Evolutionary conservation across 1,140 invertebrate species (phyloP).

Genomic region (Camponotus vicinus): DNA sequence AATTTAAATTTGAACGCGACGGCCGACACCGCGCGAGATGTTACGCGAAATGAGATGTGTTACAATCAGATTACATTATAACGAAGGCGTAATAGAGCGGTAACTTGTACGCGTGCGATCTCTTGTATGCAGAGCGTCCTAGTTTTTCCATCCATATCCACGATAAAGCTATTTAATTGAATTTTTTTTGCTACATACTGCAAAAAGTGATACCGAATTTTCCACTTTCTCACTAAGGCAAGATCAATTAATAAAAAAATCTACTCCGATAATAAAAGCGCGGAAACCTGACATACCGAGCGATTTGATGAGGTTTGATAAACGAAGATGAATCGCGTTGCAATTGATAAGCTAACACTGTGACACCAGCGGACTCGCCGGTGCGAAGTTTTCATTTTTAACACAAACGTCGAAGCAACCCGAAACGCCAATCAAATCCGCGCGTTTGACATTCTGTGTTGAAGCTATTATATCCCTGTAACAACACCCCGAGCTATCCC

Average conservation of each 20-base stretch:
- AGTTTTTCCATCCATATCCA: background rate
- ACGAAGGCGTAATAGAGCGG: conserved; percentile 26
- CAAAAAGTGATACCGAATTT: background rate
- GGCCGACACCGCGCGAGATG: conserved; percentile 31
- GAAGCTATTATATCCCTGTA: conserved; percentile 56
- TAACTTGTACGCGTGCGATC: background rate
- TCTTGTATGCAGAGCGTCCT: background rate
- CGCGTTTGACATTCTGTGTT: conserved; percentile 16
- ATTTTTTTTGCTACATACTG: background rate
- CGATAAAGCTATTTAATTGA: background rate
- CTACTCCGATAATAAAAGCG: background rate
- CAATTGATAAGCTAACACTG: conserved; percentile 48
- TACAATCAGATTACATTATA: conserved; percentile 51
- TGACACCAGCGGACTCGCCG: conserved; percentile 6
- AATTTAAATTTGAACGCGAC: conserved; percentile 55
- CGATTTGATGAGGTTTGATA: background rate
- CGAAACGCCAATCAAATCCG: conserved; percentile 62
- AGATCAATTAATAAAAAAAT: conserved; percentile 21
- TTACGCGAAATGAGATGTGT: conserved; percentile 55
- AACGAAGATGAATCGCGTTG: conserved; percentile 35
- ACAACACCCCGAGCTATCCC: conserved; percentile 32
- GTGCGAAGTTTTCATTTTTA: conserved; percentile 54
- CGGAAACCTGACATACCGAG: background rate
- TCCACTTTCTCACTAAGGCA: background rate
- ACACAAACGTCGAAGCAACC: conserved; percentile 43